Percentiles rank a stretch among this genome's conserved stretches.
Evolutionary conservation across 2,888 invertebrate genomes (phyloP).

Genomic region (Hetaerina titia): DNA sequence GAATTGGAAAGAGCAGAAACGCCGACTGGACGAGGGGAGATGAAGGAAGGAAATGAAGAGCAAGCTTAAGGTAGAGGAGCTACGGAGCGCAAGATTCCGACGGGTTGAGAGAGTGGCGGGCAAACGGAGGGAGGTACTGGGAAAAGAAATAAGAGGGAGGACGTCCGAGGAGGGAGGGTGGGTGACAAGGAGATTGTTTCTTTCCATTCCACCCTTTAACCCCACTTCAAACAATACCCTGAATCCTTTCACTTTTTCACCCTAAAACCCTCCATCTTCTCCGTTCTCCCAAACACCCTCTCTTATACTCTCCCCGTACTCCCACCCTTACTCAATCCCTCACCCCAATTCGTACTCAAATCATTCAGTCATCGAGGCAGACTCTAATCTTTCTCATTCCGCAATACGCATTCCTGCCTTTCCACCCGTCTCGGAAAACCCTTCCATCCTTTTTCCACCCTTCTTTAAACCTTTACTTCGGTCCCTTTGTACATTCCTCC

Average conservation of each 20-base stretch:
- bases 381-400: background rate
- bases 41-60: background rate
- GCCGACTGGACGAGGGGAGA: background rate
- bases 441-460: background rate
- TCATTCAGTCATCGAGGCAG: background rate
- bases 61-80: background rate
- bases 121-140: background rate
- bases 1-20: background rate
- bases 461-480: background rate
- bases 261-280: background rate
- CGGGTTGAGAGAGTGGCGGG: background rate
- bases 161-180: background rate
- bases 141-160: background rate
- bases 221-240: slow-evolving; percentile 17
- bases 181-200: background rate
- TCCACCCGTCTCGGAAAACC: background rate
- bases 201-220: background rate
- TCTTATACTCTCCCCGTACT: no score
- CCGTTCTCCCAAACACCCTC: background rate
- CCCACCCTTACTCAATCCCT: background rate
- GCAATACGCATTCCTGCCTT: background rate
- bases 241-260: background rate
- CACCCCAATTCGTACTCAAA: background rate
- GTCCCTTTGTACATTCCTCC: background rate
- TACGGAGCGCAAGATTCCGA: background rate